These are phyloP conservation scores for Druon quercuslanigerum DNA, from an alignment of 1,140 invertebrate species.

Conservation along the genomic window DNA sequence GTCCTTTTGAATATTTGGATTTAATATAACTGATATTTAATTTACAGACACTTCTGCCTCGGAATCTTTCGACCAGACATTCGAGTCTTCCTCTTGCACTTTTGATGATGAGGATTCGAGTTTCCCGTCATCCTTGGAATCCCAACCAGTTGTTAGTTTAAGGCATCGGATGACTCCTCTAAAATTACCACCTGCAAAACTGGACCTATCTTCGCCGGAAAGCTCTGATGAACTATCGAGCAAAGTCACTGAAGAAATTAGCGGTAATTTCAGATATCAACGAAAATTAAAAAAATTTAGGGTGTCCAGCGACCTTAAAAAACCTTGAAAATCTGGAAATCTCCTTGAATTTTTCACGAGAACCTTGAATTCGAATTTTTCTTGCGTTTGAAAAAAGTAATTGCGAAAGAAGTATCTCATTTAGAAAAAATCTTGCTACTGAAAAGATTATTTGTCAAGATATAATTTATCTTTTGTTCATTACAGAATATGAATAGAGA, in stretches of 20 bases:
- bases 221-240: constrained; percentile 18
- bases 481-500: too few species aligned
- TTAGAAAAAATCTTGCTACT: too few species aligned
- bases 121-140: not conserved
- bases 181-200: constrained; percentile 20
- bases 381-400: too few species aligned
- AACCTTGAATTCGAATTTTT: too few species aligned
- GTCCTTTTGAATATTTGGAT: not conserved
- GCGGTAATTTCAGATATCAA: constrained; percentile 15
- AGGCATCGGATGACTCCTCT: constrained; percentile 28
- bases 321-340: too few species aligned
- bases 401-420: too few species aligned
- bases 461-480: too few species aligned
- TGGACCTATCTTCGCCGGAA: constrained; percentile 21
- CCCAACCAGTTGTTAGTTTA: constrained; percentile 38
- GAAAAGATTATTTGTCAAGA: too few species aligned
- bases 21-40: not conserved
- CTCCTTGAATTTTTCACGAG: too few species aligned
- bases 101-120: not conserved
- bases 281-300: too few species aligned
- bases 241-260: not conserved
- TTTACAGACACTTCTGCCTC: constrained; percentile 40
- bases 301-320: too few species aligned
- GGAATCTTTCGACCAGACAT: constrained; percentile 8
- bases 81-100: not conserved